Evolutionary conservation across 1,140 invertebrate genomes (phyloP), one percentile per base, ranked within the genome.

Genomic region (Cecropterus lyciades): DNA sequence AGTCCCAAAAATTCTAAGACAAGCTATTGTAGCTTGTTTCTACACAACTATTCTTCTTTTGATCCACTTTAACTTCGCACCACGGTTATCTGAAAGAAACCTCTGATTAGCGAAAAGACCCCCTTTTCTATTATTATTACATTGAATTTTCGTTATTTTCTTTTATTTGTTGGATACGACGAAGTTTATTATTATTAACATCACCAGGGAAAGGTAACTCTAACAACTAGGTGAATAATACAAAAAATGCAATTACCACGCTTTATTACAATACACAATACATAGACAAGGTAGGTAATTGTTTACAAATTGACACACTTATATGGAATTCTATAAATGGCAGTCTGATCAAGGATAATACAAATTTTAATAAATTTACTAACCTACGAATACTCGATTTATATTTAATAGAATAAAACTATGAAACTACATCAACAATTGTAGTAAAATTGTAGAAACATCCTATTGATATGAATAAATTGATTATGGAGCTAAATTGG

Each of bases 241-340:
- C 3, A 33, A 7, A 33, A 60, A 3, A 30, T 20, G 10, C n/a
- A 56, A 57, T 67, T 69, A 57, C 42, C 30, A 62, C 62, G 65
- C 67, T 70, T 65, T 53, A 74, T 69, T 79, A 72, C 67, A 79
- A 72, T 70, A 64, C 70, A 77, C 69, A 70, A 71, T 72, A 77
- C 72, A 73, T 74, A 56, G 57, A 76, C 70, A 64, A 69, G 55
- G 51, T 33, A 65, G 48, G 37, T 46, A 76, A 75, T 76, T 77
- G 70, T 80, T 79, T 55, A 83, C 66, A 84, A 82, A 85, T 82
- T 85, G 81, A 85, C 83, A 82, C 67, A 65, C 33, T 67, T 65
- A 48, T 17, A 49, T 49, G 43, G 56, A 59, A 59, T 59, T 33
- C 17, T 20, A 63, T 76, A 77, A 68, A 75, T 74, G 75, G 73